Evolutionary conservation across 2,113 vertebrate species (phyloP).

Genomic region (Thamnophis sirtalis): DNA sequence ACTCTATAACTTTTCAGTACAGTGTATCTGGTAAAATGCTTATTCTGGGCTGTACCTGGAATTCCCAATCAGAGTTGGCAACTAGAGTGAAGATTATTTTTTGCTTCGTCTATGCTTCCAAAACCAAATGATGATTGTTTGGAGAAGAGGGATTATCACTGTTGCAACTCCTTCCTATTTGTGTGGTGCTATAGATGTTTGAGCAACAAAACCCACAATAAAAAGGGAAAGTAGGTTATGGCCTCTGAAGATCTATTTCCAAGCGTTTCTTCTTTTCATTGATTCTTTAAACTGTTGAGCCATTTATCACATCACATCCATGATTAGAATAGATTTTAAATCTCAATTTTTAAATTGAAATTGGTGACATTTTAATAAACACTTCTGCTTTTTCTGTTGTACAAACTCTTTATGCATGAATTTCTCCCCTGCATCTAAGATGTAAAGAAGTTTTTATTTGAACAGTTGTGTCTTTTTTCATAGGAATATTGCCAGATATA

Average conservation of each 20-base stretch:
- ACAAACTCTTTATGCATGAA: background rate
- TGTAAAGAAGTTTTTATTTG: background rate
- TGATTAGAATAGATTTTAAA: background rate
- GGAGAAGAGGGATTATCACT: background rate
- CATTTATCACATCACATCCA: background rate
- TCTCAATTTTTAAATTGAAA: background rate
- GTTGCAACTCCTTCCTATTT: slow-evolving; percentile 3
- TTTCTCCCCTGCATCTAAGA: background rate
- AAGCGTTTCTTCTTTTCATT: background rate
- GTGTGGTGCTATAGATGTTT: background rate
- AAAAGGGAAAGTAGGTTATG: background rate
- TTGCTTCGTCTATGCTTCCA: background rate
- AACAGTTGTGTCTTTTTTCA: background rate
- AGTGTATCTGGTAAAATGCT: slow-evolving; percentile 3
- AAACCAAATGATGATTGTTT: background rate
- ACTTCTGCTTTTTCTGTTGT: slow-evolving; percentile 4
- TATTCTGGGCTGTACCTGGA: background rate
- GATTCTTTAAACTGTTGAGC: background rate
- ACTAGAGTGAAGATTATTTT: background rate
- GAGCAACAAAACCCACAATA: background rate
- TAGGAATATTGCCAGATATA: background rate
- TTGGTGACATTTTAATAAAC: background rate
- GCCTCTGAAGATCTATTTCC: background rate
- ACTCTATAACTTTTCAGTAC: slow-evolving; percentile 26
- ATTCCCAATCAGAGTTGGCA: background rate